Evolutionary conservation across 2,888 invertebrate species (phyloP).

Genomic region (Choristoneura rosaceana): DNA sequence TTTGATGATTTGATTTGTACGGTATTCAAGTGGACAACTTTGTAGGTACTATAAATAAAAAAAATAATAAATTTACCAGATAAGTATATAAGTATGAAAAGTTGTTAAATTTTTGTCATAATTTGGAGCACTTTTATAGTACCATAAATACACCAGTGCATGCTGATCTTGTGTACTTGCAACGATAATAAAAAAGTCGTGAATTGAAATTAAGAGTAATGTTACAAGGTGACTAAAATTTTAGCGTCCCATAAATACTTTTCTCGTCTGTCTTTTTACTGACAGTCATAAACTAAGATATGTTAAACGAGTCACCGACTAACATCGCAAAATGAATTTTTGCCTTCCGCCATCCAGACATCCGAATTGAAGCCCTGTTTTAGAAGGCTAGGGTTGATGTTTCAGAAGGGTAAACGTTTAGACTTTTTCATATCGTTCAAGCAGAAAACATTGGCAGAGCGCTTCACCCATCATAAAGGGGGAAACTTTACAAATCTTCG

Average conservation of each 20-base stretch:
- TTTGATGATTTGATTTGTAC: not conserved
- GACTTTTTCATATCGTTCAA: conserved; percentile 81
- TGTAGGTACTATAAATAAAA: not conserved
- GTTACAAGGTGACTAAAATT: conserved; percentile 63
- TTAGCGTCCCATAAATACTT: conserved; percentile 72
- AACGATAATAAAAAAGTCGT: conserved; percentile 20
- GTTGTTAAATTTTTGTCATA: no score
- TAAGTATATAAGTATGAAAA: no score
- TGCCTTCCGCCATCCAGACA: conserved; percentile 47
- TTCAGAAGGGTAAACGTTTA: conserved; percentile 50
- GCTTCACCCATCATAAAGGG: conserved; percentile 81
- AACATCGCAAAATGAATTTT: conserved; percentile 75
- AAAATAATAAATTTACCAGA: no score
- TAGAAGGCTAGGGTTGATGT: conserved; percentile 51
- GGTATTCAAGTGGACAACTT: not conserved
- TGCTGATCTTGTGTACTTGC: not conserved
- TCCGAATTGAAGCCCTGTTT: conserved; percentile 51
- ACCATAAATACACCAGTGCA: not conserved
- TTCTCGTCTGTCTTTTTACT: conserved; percentile 65
- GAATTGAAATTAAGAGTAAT: conserved; percentile 51
- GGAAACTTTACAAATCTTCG: conserved; percentile 84
- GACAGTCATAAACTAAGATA: conserved; percentile 75
- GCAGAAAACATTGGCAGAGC: conserved; percentile 78
- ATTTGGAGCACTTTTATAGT: not conserved
- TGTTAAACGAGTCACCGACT: conserved; percentile 73